A percentile compares a stretch with the other conserved stretches of the same genome.
Conservation (phyloP, 2,113 vertebrate genomes). For the Tricholaema leucomelas region DNA sequence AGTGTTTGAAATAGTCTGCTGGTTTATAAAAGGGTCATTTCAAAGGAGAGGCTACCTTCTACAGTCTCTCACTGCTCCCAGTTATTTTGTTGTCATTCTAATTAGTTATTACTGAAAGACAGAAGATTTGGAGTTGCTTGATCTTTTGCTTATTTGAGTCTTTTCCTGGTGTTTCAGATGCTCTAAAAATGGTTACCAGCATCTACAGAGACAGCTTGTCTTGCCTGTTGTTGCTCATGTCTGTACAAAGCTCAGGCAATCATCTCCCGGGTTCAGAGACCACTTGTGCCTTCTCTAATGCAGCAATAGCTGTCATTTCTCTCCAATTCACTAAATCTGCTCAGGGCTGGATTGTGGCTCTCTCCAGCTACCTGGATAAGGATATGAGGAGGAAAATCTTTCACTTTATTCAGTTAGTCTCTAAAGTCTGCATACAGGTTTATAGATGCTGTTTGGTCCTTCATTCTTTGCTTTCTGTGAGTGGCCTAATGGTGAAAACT, state of each 20-base stretch:
- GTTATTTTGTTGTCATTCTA: conserved; percentile 2
- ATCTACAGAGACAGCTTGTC: background rate
- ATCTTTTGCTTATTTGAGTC: background rate
- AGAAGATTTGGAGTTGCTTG: background rate
- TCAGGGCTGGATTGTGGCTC: background rate
- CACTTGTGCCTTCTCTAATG: background rate
- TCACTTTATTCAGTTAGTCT: background rate
- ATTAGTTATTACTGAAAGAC: background rate
- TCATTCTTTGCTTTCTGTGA: background rate
- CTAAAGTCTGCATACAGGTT: background rate
- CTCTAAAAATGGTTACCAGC: background rate
- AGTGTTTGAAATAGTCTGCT: background rate
- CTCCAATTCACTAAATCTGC: background rate
- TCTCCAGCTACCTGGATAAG: background rate
- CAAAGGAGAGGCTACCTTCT: background rate
- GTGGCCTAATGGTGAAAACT: background rate
- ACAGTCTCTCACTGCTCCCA: background rate
- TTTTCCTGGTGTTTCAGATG: background rate
- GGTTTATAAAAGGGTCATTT: background rate
- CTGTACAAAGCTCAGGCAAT: background rate
- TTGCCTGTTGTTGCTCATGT: background rate
- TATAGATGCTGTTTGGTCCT: background rate
- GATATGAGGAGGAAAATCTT: background rate
- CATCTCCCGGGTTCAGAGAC: background rate
- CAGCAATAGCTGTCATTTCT: background rate